Conservation (phyloP, 2,888 invertebrate genomes). For the Pollenia labialis region DNA sequence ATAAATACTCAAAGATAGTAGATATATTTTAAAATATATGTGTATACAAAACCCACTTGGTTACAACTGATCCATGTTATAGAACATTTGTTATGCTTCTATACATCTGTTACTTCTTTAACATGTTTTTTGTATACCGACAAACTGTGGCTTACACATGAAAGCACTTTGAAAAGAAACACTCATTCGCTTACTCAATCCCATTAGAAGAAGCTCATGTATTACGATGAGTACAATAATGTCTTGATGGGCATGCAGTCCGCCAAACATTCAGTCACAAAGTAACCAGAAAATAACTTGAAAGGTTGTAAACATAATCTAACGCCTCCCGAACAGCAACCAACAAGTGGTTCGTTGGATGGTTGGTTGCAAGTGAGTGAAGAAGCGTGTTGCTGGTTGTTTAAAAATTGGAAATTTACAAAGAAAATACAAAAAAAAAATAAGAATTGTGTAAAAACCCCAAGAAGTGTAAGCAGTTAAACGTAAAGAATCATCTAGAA, state of each 20-base stretch:
- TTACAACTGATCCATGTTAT: constrained; percentile 46
- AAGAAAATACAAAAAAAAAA: not conserved
- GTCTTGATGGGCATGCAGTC: constrained; percentile 48
- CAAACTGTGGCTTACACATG: constrained; percentile 9
- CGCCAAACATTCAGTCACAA: constrained; percentile 54
- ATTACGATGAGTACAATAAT: constrained; percentile 32
- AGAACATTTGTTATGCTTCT: constrained; percentile 66
- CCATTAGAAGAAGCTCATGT: constrained; percentile 36
- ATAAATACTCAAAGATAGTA: not conserved
- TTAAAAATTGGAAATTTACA: constrained; percentile 23
- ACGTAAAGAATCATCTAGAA: constrained; percentile 26
- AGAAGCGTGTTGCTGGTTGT: constrained; percentile 39
- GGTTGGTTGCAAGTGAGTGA: constrained; percentile 28
- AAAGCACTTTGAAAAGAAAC: constrained; percentile 27
- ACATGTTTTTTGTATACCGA: not conserved
- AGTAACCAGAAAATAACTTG: constrained; percentile 70
- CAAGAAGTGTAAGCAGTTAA: constrained; percentile 40
- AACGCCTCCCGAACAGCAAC: constrained; percentile 58
- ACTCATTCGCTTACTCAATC: not conserved
- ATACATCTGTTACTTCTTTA: constrained; percentile 29
- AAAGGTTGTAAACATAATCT: constrained; percentile 67
- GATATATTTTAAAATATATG: not conserved
- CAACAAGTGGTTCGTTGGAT: constrained; percentile 16
- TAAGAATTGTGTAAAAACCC: not conserved
- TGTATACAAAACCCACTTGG: constrained; percentile 11